These are phyloP conservation scores for Elegia similella DNA, from an alignment of 2,888 invertebrate species.

Conservation along the genomic window DNA sequence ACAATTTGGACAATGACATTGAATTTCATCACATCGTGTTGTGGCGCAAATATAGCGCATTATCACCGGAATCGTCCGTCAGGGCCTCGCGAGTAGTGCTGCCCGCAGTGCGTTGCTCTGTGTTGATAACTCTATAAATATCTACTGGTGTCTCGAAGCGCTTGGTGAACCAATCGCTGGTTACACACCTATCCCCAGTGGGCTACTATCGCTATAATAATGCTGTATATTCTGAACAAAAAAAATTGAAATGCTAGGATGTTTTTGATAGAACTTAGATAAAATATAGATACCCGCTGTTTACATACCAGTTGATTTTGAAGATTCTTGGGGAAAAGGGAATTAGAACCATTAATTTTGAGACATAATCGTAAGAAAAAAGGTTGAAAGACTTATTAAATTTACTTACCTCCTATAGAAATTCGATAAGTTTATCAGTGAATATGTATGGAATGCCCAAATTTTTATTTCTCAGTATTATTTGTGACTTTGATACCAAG, in stretches of 20 bases:
- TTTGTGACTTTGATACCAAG: too few relatives aligned
- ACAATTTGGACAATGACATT: slow-evolving; percentile 9
- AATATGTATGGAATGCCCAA: too few relatives aligned
- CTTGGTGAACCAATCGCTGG: slow-evolving; percentile 47
- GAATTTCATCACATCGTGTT: slow-evolving; percentile 8
- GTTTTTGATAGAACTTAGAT: too few relatives aligned
- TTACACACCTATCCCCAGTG: slow-evolving; percentile 36
- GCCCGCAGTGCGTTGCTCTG: slow-evolving; percentile 60
- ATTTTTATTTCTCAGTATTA: too few relatives aligned
- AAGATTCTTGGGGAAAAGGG: too few relatives aligned
- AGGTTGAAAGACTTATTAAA: too few relatives aligned
- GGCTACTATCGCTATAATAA: slow-evolving; percentile 16
- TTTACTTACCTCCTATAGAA: too few relatives aligned
- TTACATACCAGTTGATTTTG: too few relatives aligned
- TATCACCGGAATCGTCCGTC: slow-evolving; percentile 29
- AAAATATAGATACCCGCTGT: too few relatives aligned
- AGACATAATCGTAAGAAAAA: too few relatives aligned
- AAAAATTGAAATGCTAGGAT: not conserved
- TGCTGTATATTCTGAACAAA: not conserved
- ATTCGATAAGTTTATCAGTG: too few relatives aligned
- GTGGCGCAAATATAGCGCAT: slow-evolving; percentile 19
- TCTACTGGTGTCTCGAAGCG: slow-evolving; percentile 46
- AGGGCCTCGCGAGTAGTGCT: slow-evolving; percentile 30
- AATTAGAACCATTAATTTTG: too few relatives aligned
- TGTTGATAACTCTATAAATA: slow-evolving; percentile 73